Conservation (phyloP, 2,797 vertebrate species). For the Petrocephalus schoutedeni region DNA sequence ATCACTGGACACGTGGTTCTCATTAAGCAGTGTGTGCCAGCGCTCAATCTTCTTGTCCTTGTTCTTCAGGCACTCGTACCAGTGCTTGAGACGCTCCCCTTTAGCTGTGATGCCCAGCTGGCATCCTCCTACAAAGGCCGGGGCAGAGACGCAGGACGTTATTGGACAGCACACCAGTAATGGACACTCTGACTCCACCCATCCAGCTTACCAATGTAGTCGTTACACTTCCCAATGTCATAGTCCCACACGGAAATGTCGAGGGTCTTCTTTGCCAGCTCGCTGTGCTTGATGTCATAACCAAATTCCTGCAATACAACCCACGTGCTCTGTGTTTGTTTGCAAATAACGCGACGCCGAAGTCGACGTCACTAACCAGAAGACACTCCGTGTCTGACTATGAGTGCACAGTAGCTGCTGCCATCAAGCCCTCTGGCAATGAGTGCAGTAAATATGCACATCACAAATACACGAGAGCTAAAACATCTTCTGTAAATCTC, state of each 20-base stretch:
- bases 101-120: constrained; percentile 93
- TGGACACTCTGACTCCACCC: background rate
- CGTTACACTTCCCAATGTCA: constrained; percentile 89
- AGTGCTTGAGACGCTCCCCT: constrained; percentile 91
- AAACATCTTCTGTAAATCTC: background rate
- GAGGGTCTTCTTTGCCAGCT: constrained; percentile 89
- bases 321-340: background rate
- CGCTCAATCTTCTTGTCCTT: constrained; percentile 97
- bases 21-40: constrained; percentile 88
- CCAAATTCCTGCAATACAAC: constrained; percentile 78
- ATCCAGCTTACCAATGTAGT: constrained; percentile 87
- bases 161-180: background rate
- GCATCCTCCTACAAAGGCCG: constrained; percentile 71
- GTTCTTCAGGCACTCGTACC: constrained; percentile 96
- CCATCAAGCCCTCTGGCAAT: background rate
- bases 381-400: background rate
- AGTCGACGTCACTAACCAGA: background rate
- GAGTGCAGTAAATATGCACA: background rate
- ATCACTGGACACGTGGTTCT: constrained; percentile 82
- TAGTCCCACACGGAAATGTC: constrained; percentile 96
- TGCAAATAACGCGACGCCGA: background rate
- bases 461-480: background rate
- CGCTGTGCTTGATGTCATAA: constrained; percentile 89
- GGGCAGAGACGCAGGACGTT: background rate
- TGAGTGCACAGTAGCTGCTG: background rate